Evolutionary conservation across 2,797 vertebrate species (phyloP).

Genomic region (Myotis daubentonii): DNA sequence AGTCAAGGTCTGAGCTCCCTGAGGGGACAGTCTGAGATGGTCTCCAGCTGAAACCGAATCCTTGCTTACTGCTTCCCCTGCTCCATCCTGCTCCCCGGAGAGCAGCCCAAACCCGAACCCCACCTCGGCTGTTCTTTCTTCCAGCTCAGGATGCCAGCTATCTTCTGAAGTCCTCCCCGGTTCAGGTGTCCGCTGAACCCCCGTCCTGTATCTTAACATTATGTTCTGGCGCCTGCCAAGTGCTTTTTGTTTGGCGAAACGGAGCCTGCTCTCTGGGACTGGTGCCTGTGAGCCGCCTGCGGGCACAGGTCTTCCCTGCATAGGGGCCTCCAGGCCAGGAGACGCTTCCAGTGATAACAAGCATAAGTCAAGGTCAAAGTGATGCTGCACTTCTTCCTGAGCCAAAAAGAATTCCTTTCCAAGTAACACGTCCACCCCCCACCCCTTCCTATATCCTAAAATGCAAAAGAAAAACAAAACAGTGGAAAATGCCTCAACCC

Average conservation of each 20-base stretch:
- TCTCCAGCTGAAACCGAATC: neutral
- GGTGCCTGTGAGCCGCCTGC: neutral
- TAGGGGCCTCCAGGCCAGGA: neutral
- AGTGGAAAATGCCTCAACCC: conserved; percentile 41
- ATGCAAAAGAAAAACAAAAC: conserved; percentile 46
- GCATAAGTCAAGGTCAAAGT: neutral
- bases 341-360: neutral
- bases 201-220: neutral
- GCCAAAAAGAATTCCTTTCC: neutral
- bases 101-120: neutral
- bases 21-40: no score
- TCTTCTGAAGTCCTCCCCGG: neutral
- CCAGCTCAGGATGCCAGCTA: neutral
- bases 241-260: neutral
- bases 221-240: neutral
- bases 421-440: neutral
- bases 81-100: neutral
- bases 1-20: fast-evolving
- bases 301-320: neutral
- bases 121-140: neutral
- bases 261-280: neutral
- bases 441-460: neutral
- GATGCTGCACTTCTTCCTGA: neutral
- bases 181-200: neutral
- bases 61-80: neutral